Conservation (phyloP, 2,113 vertebrate genomes). For the Eurystomus gularis region DNA sequence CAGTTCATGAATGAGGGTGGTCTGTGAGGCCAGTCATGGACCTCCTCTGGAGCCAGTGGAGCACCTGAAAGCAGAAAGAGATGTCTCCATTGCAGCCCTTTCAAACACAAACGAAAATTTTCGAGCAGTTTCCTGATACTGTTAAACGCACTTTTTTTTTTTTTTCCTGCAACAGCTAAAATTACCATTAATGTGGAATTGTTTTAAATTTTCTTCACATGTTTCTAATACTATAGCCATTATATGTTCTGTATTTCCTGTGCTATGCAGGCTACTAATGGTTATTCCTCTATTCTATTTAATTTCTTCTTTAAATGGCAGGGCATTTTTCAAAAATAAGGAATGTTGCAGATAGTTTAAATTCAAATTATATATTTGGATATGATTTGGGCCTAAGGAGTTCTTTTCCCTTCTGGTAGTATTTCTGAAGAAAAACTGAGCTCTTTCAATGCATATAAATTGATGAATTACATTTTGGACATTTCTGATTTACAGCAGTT, state of each 20-base stretch:
- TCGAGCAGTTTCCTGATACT: background rate
- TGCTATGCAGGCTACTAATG: background rate
- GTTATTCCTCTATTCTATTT: background rate
- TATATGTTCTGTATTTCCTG: background rate
- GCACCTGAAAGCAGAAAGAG: background rate
- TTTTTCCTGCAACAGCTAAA: background rate
- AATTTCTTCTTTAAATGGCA: background rate
- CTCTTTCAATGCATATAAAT: slow-evolving; percentile 38
- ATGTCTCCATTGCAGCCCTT: background rate
- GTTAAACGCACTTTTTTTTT: background rate
- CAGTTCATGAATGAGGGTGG: background rate
- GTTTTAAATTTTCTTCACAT: background rate
- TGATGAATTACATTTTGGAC: slow-evolving; percentile 55
- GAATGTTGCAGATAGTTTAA: background rate
- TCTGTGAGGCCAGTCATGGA: background rate
- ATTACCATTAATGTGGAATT: background rate
- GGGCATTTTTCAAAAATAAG: background rate
- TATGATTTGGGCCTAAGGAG: background rate
- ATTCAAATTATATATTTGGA: background rate
- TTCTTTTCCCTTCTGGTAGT: background rate
- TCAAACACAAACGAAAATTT: rapidly evolving
- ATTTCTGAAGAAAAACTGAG: slow-evolving; percentile 46
- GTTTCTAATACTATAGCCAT: background rate
- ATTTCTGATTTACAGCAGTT: slow-evolving; percentile 52
- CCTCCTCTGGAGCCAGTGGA: background rate